These are phyloP conservation scores for Spea multiplicata DNA, from an alignment of 2,113 vertebrate genomes.

Conservation along the genomic window DNA sequence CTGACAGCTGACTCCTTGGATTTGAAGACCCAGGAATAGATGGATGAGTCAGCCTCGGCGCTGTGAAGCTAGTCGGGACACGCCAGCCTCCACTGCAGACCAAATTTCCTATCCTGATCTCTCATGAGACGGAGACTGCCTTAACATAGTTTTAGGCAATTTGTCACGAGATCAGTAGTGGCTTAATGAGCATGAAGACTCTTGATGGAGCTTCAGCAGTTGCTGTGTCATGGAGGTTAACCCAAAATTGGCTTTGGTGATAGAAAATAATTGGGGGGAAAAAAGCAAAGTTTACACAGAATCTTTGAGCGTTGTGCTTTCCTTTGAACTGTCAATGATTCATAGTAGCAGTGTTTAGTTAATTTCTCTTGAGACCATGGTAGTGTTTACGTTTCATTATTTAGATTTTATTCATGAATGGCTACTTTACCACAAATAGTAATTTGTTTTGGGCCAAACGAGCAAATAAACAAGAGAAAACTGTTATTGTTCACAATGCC, in stretches of 20 bases:
- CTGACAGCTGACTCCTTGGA: slow-evolving; percentile 1
- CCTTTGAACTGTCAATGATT: slow-evolving; percentile 32
- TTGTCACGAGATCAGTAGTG: slow-evolving; percentile 45
- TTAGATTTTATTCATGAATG: too few species aligned
- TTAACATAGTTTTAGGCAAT: slow-evolving; percentile 37
- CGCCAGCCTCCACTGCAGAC: not conserved
- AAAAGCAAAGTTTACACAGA: slow-evolving; percentile 3
- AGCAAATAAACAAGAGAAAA: too few species aligned
- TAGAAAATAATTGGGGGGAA: slow-evolving; percentile 31
- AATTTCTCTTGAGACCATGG: not conserved
- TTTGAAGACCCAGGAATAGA: slow-evolving; percentile 16
- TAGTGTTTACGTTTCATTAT: not conserved
- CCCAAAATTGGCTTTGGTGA: slow-evolving; percentile 39
- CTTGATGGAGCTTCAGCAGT: slow-evolving; percentile 24
- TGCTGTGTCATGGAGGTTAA: slow-evolving; percentile 36
- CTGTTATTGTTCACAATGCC: too few species aligned
- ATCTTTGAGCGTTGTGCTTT: slow-evolving; percentile 1
- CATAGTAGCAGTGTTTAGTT: slow-evolving; percentile 4
- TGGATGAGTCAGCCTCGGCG: not conserved
- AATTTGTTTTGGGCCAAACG: too few species aligned
- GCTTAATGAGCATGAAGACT: slow-evolving; percentile 46
- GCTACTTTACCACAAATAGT: too few species aligned
- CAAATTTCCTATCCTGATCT: not conserved
- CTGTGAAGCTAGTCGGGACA: not conserved
- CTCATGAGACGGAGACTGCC: slow-evolving; percentile 21